Evolutionary conservation across 2,797 vertebrate species (phyloP).

Genomic region (Hemitrygon akajei): DNA sequence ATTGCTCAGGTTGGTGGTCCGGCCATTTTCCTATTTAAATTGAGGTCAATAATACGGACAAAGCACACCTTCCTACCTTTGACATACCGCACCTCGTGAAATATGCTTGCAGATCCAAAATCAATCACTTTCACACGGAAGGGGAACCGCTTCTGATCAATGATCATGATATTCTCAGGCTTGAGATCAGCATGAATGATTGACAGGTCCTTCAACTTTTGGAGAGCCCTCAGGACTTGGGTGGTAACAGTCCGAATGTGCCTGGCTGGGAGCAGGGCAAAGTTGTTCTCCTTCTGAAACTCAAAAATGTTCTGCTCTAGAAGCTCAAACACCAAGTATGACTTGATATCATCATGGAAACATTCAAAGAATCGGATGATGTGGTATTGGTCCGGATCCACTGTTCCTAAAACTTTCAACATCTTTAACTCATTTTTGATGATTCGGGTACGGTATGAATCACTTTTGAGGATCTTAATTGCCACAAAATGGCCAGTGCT

Average conservation of each 20-base stretch:
- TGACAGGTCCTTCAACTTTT: conserved; percentile 59
- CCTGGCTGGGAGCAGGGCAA: conserved; percentile 50
- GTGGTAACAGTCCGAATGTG: conserved; percentile 60
- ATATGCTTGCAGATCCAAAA: conserved; percentile 62
- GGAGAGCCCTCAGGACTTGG: conserved; percentile 57
- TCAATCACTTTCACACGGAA: conserved; percentile 65
- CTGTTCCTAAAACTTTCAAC: conserved; percentile 47
- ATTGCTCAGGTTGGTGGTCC: neutral
- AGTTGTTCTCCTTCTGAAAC: conserved; percentile 60
- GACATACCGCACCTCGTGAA: conserved; percentile 50
- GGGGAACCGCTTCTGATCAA: conserved; percentile 58
- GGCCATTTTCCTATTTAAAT: neutral
- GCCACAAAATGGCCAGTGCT: conserved; percentile 61
- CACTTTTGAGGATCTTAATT: conserved; percentile 57
- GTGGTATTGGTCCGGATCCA: conserved; percentile 50
- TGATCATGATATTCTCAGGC: conserved; percentile 66
- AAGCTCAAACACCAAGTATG: conserved; percentile 64
- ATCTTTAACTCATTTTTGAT: conserved; percentile 60
- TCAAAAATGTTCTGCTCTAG: conserved; percentile 62
- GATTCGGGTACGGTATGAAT: conserved; percentile 46
- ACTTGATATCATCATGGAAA: conserved; percentile 51
- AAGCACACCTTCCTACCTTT: conserved; percentile 39
- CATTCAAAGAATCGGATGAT: conserved; percentile 59
- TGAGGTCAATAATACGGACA: neutral
- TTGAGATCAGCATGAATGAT: conserved; percentile 65